A percentile compares a stretch with the other conserved stretches of the same genome.
Conservation (phyloP, 2,113 vertebrate genomes). For the Erythrolamprus reginae region DNA sequence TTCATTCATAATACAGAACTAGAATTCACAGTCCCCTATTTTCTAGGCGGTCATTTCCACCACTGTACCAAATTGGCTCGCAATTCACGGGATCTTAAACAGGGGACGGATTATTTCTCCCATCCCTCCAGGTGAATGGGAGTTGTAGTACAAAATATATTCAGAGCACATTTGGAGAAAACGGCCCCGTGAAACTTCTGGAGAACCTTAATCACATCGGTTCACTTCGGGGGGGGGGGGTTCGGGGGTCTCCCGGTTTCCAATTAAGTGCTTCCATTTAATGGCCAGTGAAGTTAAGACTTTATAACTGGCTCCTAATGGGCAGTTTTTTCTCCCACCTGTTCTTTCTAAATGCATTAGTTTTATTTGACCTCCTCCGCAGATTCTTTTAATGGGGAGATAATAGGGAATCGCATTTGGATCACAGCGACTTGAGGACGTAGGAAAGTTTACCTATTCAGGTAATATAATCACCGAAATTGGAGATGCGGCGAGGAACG, state of each 20-base stretch:
- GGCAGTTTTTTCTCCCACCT: background rate
- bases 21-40: background rate
- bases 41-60: background rate
- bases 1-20: too few species aligned
- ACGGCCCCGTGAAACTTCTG: fast-evolving
- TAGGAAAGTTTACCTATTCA: too few species aligned
- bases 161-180: background rate
- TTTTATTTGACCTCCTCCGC: background rate
- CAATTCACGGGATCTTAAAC: background rate
- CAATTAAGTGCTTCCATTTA: background rate
- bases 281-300: background rate
- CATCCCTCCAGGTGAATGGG: background rate
- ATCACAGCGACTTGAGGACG: too few species aligned
- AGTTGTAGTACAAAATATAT: background rate
- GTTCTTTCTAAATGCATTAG: background rate
- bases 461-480: too few species aligned
- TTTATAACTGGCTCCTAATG: background rate
- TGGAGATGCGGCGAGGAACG: too few species aligned
- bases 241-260: background rate
- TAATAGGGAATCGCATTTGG: background rate
- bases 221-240: background rate
- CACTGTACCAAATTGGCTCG: background rate
- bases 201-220: background rate
- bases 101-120: background rate
- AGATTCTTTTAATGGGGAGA: background rate